Evolutionary conservation across 1,140 invertebrate species (phyloP).

Genomic region (Nephila pilipes): DNA sequence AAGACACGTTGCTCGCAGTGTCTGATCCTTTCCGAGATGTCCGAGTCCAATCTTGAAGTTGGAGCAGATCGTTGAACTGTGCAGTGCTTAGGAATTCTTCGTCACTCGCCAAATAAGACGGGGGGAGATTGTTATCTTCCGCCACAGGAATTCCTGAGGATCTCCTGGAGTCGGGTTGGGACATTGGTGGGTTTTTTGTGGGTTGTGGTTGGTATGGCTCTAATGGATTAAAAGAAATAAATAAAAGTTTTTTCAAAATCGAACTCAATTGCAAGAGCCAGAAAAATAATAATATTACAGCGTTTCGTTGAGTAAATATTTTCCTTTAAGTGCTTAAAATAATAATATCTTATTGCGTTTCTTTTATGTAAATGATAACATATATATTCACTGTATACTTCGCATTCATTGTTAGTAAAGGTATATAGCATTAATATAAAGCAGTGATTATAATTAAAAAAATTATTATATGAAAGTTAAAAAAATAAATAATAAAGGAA

Average conservation of each 20-base stretch:
- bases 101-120: constrained; percentile 68
- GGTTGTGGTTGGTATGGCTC: constrained; percentile 3
- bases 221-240: not conserved
- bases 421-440: too few relatives aligned
- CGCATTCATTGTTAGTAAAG: too few relatives aligned
- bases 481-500: too few relatives aligned
- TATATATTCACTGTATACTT: too few relatives aligned
- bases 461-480: too few relatives aligned
- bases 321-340: too few relatives aligned
- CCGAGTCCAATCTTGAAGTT: constrained; percentile 69
- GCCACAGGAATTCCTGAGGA: constrained; percentile 42
- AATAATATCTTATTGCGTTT: too few relatives aligned
- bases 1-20: constrained; percentile 77
- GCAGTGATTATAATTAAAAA: too few relatives aligned
- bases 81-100: constrained; percentile 72
- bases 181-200: not conserved
- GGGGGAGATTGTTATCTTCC: constrained; percentile 28
- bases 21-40: constrained; percentile 76
- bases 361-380: too few relatives aligned
- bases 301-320: too few relatives aligned
- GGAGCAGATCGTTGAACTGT: constrained; percentile 72
- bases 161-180: constrained; percentile 42
- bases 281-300: too few relatives aligned
- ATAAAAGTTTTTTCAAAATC: not conserved
- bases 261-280: too few relatives aligned